Evolutionary conservation across 2,113 vertebrate species (phyloP).

Genomic region (Rhinichthys klamathensis): DNA sequence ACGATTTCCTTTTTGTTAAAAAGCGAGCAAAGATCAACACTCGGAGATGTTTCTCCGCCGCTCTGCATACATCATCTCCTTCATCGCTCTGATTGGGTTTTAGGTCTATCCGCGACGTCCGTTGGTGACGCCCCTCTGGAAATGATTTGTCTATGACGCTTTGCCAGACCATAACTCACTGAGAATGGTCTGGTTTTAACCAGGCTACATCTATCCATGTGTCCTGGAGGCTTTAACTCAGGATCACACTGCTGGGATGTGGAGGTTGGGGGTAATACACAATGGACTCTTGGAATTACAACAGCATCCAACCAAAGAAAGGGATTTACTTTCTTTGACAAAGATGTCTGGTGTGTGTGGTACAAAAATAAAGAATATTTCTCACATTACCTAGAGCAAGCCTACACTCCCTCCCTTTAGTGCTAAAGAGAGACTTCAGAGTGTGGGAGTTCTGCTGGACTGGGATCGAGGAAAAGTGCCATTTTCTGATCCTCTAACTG

Average conservation of each 20-base stretch:
- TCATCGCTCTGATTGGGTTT: too few relatives aligned
- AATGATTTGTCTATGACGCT: too few relatives aligned
- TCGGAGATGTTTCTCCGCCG: too few relatives aligned
- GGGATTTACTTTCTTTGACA: background rate
- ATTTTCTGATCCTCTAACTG: background rate
- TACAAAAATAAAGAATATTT: background rate
- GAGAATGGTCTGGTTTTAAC: too few relatives aligned
- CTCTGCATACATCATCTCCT: too few relatives aligned
- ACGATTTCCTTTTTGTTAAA: too few relatives aligned
- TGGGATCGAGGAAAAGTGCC: background rate
- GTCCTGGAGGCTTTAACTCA: background rate
- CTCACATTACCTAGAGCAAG: background rate
- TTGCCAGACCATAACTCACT: too few relatives aligned
- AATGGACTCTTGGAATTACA: conserved; percentile 10
- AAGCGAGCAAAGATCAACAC: too few relatives aligned
- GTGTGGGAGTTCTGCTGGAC: background rate
- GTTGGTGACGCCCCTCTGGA: too few relatives aligned
- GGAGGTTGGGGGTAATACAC: background rate
- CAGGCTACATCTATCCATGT: background rate
- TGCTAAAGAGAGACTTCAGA: background rate
- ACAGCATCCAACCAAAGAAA: conserved; percentile 7
- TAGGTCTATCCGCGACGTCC: too few relatives aligned
- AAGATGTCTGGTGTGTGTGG: background rate
- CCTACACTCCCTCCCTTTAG: background rate
- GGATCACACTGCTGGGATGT: conserved; percentile 2